Evolutionary conservation across 1,140 invertebrate species (phyloP), one percentile per base, ranked within the genome.

Genomic region (Penaeus indicus): DNA sequence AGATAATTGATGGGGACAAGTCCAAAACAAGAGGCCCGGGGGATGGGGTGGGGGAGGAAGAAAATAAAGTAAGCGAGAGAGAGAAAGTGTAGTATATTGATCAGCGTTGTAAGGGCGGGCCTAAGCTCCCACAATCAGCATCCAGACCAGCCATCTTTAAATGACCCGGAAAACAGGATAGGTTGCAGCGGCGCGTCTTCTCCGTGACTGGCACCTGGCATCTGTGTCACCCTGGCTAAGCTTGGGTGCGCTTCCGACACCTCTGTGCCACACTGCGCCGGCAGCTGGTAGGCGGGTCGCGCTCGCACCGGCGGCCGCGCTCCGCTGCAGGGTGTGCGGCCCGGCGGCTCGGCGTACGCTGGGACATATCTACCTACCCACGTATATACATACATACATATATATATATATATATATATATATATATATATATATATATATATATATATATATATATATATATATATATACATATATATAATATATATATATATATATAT

Each of bases 381-480:
- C 69, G 32, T 25, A 75, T 75, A 27, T 75, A 75, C n/a, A n/a
- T 75, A 75, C 38, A 75, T 75, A 32, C n/a, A 4, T 75, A 10
- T 10, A n/a, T 32, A 11, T 75, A 11, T 75, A 11, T 75, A 3
- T 75, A 10, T 32, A 75, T 32, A 25, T 32, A 75, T 75, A 25
- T 32, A 75, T 75, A 25, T 10, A 75, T 75, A 75, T 75, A 25
- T 25, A 75, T 25, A 75, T 25, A 75, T 25, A 75, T n/a, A 75
- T 75, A 75, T 25, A 75, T 25, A 75, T 25, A 75, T 25, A 75
- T 75, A 75, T 75, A 75, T 75, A 75, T 75, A 27, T 75, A 75
- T 75, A 75, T 27, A 16, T 8, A 18, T 8, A 32, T 3, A 75
- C 21, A 75, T 4, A 75, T 32, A 75, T 10, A 38, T 16, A 38